Base-by-base conservation (phyloP, 2,113 vertebrate species). In the Mola mola region DNA sequence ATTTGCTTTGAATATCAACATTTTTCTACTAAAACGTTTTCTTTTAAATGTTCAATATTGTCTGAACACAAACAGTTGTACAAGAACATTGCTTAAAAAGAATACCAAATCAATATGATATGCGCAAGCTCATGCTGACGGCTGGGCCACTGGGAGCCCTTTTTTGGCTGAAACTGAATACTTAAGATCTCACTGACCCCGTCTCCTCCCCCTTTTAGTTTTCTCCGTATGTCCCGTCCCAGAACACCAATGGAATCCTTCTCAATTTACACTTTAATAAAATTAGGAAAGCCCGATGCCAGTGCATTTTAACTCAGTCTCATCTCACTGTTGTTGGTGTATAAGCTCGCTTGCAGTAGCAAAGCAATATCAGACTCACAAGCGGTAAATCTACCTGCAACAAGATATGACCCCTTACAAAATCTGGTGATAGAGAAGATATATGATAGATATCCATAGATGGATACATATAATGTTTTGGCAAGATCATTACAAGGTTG, bases 341-440 rank as follows among this genome's bases (percentile, higher is more conserved):
- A 17, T 13, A 6, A n/a, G 42, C 19, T 19, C n/a, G 13, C 37
- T 34, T 24, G 38, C 33, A 15, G 36, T 16, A 60, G 40, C 34
- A 19, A 17, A 69, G 15, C 21, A n/a, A 4, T 60, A 10, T 55
- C 15, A n/a, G 40, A 66, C 42, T 66, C 38, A 48, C 46, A 47
- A 28, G 21, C 64, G 58, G 31, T 46, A 42, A 58, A 58, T 51
- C 7, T 8, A 41, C 25, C 41, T 17, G 21, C 50, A 4, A 15
- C 52, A 33, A 26, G 9, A 20, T 20, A 34, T 29, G 43, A 81
- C 1, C 72, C 66, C 55, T 81, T 65, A 78, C 37, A 46, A 71
- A 53, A 65, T 44, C 59, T 50, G 61, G 25, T 48, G 49, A 61
- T 37, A 53, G 65, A 57, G 46, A 44, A 50, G 44, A 62, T 4